phyloP scores from a whole-genome alignment of 1,140 invertebrate genomes.

The Rhopalosiphum padi region DNA sequence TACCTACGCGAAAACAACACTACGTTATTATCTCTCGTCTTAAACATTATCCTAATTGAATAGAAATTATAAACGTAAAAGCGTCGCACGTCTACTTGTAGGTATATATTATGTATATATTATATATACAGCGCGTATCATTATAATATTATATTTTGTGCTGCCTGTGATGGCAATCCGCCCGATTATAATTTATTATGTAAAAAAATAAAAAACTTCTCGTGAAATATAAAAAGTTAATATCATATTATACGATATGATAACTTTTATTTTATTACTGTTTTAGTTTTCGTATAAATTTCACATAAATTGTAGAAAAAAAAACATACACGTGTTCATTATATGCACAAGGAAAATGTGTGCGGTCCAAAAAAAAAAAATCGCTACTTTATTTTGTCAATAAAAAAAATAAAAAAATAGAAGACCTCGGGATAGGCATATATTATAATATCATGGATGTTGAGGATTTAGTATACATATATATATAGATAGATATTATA shows the following conservation, averaged over 20 bases:
- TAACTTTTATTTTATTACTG: conserved; percentile 21
- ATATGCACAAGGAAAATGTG: not conserved
- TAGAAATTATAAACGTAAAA: conserved; percentile 3
- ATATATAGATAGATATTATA: not conserved
- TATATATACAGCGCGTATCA: not conserved
- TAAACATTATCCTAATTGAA: not conserved
- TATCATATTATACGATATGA: not conserved
- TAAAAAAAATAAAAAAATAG: not conserved
- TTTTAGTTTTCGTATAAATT: not conserved
- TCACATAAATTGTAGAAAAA: not conserved
- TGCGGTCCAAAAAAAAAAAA: not conserved
- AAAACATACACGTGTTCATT: not conserved
- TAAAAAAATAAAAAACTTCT: not conserved
- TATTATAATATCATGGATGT: not conserved
- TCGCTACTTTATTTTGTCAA: not conserved
- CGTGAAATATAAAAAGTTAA: not conserved
- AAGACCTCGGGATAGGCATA: not conserved
- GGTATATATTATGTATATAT: not conserved
- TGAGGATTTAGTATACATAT: not conserved
- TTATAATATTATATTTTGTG: conserved; percentile 4
- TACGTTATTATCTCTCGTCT: not conserved
- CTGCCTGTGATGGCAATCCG: conserved; percentile 4
- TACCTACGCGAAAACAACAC: not conserved
- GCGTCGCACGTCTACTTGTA: too few species aligned
- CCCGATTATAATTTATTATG: not conserved